Base-by-base conservation (phyloP, 2,888 invertebrate genomes). In the Conomelus anceps region DNA sequence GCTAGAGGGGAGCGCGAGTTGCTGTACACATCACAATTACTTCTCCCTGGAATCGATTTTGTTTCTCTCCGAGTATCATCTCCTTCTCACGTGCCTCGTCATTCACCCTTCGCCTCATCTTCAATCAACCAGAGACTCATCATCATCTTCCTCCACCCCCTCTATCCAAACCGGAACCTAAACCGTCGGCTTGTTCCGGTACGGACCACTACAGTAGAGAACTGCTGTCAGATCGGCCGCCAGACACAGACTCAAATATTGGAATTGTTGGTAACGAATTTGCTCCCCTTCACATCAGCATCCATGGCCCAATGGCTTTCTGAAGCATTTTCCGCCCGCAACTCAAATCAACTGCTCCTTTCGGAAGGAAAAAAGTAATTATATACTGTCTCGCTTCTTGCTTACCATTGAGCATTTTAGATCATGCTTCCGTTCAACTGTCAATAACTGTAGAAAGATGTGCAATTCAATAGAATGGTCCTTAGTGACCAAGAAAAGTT, bases 1-100 rank as follows among this genome's bases (percentile, higher is more conserved):
- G 20, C 0, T 11, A 17, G 86, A 20, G 26, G 24, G 86, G 24
- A 17, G 86, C 1, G n/a, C 3, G 63, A n/a, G 13, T n/a, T 63
- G 86, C 24, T 23, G 85, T 24, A 86, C 86, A 86, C 86, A 86
- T 86, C 86, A 86, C 86, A 86, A 86, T 86, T 86, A 86, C 86
- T 86, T 24, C 86, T 86, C 29, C 86, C 29, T 26, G 29, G 22
- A 86, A 86, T 86, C 86, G 86, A 86, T 86, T 26, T 29, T 86
- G 23, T 86, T 86, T 13, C 86, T 24, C 86, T 4, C 11, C 23
- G 23, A 63, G 63, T 63, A 63, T 63, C 85, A 23, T 85, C 85
- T 85, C 23, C 85, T 9, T 23, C 85, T 85, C 85, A 23, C 85
- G 23, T 22, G 23, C 24, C n/a, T 23, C 24, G 17, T 24, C 85